A percentile compares a stretch with the other conserved stretches of the same genome.
These are phyloP conservation scores for Catharus ustulatus DNA, from an alignment of 2,797 vertebrate genomes.

Conservation along the genomic window DNA sequence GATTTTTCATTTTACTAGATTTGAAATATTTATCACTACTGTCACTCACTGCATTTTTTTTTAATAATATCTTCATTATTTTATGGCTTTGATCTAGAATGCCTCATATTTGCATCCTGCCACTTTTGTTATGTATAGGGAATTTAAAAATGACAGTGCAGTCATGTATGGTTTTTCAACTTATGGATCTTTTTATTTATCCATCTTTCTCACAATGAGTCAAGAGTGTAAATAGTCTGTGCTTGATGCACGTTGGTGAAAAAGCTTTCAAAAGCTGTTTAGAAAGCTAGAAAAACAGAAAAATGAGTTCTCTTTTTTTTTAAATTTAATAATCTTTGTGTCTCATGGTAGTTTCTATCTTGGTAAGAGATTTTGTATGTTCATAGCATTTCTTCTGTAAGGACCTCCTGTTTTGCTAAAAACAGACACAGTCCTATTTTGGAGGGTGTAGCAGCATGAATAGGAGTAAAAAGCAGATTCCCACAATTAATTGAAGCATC, in stretches of 20 bases:
- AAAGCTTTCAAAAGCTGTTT: background rate
- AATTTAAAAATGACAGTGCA: slow-evolving; percentile 19
- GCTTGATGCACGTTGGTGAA: background rate
- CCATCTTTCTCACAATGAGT: background rate
- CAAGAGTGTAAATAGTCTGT: background rate
- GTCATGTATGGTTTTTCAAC: background rate
- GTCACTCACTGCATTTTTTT: background rate
- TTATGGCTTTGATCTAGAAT: slow-evolving; percentile 28
- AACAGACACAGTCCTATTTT: background rate
- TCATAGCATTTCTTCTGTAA: background rate
- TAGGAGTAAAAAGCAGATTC: background rate
- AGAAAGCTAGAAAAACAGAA: background rate
- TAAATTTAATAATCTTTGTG: background rate
- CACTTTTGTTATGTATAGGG: background rate
- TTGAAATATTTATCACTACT: slow-evolving; percentile 22
- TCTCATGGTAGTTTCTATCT: background rate
- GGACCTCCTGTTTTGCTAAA: background rate
- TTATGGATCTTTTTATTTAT: background rate
- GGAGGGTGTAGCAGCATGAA: background rate
- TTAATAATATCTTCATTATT: background rate
- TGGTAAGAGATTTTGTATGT: background rate
- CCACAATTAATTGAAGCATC: background rate
- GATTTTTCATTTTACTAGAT: background rate
- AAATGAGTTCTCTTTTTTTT: background rate
- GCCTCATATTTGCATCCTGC: slow-evolving; percentile 41